A percentile compares a stretch with the other conserved stretches of the same genome.
phyloP scores from a whole-genome alignment of 2,888 invertebrate genomes.

The Ectemnius cavifrons region DNA sequence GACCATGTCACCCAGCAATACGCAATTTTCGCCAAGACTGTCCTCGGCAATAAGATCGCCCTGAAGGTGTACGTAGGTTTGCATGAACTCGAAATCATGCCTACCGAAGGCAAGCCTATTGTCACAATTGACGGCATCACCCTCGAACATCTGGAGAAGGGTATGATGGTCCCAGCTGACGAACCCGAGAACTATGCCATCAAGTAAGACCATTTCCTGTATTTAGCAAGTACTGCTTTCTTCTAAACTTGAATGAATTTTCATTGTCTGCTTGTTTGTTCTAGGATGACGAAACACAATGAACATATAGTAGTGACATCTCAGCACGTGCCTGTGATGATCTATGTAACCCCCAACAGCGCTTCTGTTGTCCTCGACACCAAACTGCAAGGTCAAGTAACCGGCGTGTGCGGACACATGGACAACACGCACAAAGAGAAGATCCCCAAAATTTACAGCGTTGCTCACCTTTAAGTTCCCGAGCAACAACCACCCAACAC shows the following conservation, averaged over 20 bases:
- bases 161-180: conserved; percentile 44
- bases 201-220: conserved; percentile 38
- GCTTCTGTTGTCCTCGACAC: conserved; percentile 48
- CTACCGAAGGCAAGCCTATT: conserved; percentile 24
- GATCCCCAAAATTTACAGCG: conserved; percentile 47
- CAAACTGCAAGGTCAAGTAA: conserved; percentile 52
- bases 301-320: conserved; percentile 51
- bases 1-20: conserved; percentile 64
- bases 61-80: conserved; percentile 46
- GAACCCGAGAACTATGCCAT: conserved; percentile 30
- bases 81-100: conserved; percentile 57
- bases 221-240: neutral
- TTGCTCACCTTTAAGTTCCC: conserved; percentile 30
- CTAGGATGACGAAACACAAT: conserved; percentile 52
- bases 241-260: neutral
- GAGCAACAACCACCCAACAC: conserved; percentile 5
- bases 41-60: conserved; percentile 58
- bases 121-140: conserved; percentile 52
- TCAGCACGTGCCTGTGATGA: conserved; percentile 36
- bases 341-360: conserved; percentile 48
- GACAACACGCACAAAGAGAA: conserved; percentile 51
- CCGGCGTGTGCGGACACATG: conserved; percentile 65
- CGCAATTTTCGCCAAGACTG: conserved; percentile 71
- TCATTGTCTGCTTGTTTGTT: neutral
- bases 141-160: conserved; percentile 32